Percentiles rank a stretch among this genome's conserved stretches.
phyloP scores from a whole-genome alignment of 2,797 vertebrate genomes.

The Sebastes goodei region DNA sequence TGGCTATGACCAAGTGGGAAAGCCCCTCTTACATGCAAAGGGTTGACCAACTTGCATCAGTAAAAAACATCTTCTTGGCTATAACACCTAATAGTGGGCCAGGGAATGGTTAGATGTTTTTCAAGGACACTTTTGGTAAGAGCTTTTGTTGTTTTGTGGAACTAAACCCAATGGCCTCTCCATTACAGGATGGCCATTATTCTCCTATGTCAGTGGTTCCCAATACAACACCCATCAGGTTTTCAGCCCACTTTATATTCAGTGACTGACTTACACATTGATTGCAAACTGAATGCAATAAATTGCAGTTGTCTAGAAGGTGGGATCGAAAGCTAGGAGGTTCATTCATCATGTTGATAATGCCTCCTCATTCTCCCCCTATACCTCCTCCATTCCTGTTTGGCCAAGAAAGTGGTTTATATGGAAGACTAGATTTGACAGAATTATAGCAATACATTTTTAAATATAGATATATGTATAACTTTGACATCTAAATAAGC shows the following conservation, averaged over 20 bases:
- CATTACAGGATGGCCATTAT: background rate
- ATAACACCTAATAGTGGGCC: background rate
- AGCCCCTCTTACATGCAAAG: background rate
- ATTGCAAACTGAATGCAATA: slow-evolving; percentile 9
- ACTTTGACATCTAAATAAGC: background rate
- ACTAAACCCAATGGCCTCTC: background rate
- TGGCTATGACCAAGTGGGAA: background rate
- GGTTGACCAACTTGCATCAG: background rate
- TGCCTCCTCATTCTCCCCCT: background rate
- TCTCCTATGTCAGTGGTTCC: background rate
- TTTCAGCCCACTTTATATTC: slow-evolving; percentile 14
- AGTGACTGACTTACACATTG: slow-evolving; percentile 7
- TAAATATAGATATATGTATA: background rate
- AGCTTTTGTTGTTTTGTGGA: background rate
- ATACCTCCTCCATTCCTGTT: background rate
- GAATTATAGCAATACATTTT: background rate
- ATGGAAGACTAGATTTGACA: background rate
- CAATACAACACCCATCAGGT: background rate
- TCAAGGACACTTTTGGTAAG: background rate
- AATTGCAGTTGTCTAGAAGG: background rate
- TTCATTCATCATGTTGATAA: background rate
- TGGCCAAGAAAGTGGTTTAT: background rate
- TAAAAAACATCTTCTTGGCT: background rate
- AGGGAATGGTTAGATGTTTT: background rate
- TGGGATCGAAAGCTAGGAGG: background rate